Base-by-base conservation (phyloP, 2,113 vertebrate genomes). In the Rostratula benghalensis region DNA sequence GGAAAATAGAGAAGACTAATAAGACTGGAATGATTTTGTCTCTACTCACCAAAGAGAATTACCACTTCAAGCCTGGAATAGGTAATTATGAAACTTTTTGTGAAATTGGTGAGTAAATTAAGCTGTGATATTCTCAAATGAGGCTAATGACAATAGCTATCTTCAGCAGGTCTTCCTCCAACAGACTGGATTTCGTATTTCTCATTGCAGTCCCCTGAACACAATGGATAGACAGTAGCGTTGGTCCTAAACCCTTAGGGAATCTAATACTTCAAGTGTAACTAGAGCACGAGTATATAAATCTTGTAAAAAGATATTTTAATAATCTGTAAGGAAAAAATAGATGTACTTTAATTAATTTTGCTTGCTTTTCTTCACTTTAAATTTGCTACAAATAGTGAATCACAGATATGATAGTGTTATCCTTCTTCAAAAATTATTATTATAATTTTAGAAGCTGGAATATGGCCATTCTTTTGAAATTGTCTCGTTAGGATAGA, bases 281-380 rank as follows among this genome's bases (percentile, higher is more conserved):
- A 81, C 31, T 67, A 54, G 28, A 83, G 30, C 46, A 43, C 35
- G 22, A 80, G 45, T 69, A 35, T 57, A 65, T 79, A 71, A 89
- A 61, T 93, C 57, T 59, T 76, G 13, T 70, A 83, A 73, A 35
- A 87, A 91, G 13, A 91, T 67, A 57, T 17, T 65, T 83, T 54
- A 90, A 92, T 90, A 74, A 21, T 77, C 37, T 60, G 53, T 21
- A 65, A 57, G 9, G n/a, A 39, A 86, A 91, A 96, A 77, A 41
- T 11, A 77, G 33, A 59, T 6, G 31, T 67, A 82, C n/a, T 91
- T 93, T 86, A 91, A 92, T 93, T 85, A 56, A 46, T 92, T 95
- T 50, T 86, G 7, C 39, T 86, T 78, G 46, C 41, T 71, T 91
- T 96, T 90, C 83, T 89, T 95, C 24, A 37, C 21, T 92, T 90